These are phyloP conservation scores for Gerris lacustris DNA, from an alignment of 2,888 invertebrate genomes.

Conservation along the genomic window DNA sequence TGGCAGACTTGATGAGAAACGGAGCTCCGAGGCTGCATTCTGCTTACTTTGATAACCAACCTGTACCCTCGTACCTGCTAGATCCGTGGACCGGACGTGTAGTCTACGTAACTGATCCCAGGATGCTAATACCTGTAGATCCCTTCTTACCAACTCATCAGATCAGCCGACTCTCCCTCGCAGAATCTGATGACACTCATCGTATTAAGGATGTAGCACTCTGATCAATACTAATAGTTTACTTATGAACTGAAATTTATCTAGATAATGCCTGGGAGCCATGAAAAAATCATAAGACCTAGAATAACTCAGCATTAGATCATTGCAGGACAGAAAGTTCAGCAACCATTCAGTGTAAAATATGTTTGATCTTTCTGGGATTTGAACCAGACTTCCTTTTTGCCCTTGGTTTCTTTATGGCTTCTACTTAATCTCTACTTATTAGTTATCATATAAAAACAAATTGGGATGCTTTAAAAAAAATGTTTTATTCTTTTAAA, in stretches of 20 bases:
- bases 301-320: no score
- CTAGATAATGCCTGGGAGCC: background rate
- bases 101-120: background rate
- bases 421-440: no score
- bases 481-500: no score
- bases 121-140: background rate
- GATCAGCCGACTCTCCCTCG: conserved; percentile 17
- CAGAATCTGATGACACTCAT: conserved; percentile 39
- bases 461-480: no score
- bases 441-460: no score
- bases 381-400: no score
- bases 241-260: background rate
- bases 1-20: background rate
- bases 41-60: background rate
- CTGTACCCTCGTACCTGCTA: background rate
- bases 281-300: no score
- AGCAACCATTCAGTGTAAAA: no score
- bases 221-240: conserved; percentile 26
- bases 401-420: no score
- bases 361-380: no score
- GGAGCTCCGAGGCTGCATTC: background rate
- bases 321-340: no score
- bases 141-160: background rate
- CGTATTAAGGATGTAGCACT: conserved; percentile 40
- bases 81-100: background rate